phyloP scores from a whole-genome alignment of 2,113 vertebrate species.

The Platanista minor region DNA sequence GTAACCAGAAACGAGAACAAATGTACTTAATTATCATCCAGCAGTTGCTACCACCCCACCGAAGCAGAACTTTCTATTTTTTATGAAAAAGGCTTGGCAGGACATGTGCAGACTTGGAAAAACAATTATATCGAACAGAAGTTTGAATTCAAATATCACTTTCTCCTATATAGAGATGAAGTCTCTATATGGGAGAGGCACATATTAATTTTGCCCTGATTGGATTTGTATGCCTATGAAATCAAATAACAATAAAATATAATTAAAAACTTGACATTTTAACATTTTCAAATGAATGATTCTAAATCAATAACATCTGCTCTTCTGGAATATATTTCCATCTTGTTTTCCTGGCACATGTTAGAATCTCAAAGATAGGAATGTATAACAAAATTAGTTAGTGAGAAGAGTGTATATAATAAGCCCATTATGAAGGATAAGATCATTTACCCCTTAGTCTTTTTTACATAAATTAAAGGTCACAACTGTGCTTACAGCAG shows the following conservation, averaged over 20 bases:
- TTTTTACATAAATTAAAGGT: neutral
- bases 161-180: neutral
- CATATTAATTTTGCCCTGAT: neutral
- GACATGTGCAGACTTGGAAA: neutral
- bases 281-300: slow-evolving; percentile 41
- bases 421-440: neutral
- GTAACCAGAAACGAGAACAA: neutral
- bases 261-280: slow-evolving; percentile 39
- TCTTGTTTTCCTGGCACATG: neutral
- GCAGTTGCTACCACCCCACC: accelerated
- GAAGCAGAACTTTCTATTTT: neutral
- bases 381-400: slow-evolving; percentile 10
- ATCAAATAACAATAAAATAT: slow-evolving; percentile 38
- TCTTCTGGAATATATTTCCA: slow-evolving; percentile 17
- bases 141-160: neutral
- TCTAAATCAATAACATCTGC: slow-evolving; percentile 28
- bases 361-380: neutral
- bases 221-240: slow-evolving; percentile 21
- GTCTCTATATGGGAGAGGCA: neutral
- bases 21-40: neutral
- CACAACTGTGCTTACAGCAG: neutral
- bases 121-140: neutral
- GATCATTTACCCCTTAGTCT: neutral
- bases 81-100: neutral
- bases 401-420: neutral